Percentiles rank a stretch among this genome's conserved stretches.
Conservation (phyloP, 2,888 invertebrate species). For the Esperia sulphurella region DNA sequence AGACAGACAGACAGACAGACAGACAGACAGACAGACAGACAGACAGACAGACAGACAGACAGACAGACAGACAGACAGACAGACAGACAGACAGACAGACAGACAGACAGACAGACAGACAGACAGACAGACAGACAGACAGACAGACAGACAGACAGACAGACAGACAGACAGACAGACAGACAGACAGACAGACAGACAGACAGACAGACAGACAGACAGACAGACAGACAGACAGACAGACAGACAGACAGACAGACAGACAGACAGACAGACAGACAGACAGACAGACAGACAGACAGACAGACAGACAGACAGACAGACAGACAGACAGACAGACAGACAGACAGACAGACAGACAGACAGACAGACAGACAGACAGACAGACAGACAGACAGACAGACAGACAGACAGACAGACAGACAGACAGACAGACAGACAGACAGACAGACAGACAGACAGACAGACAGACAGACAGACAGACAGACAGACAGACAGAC, state of each 20-base stretch:
- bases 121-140: neutral
- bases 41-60: neutral
- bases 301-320: constrained; percentile 1
- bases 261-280: neutral
- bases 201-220: neutral
- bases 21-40: neutral
- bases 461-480: constrained; percentile 1
- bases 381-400: constrained; percentile 1
- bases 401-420: constrained; percentile 1
- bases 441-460: constrained; percentile 1
- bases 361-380: constrained; percentile 1
- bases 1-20: neutral
- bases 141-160: neutral
- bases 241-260: neutral
- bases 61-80: neutral
- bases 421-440: constrained; percentile 1
- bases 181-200: neutral
- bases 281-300: neutral
- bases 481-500: constrained; percentile 1
- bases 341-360: constrained; percentile 1
- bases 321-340: neutral
- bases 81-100: neutral
- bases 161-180: neutral
- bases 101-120: neutral
- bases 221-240: neutral